These are phyloP conservation scores for Ericerus pela DNA, from an alignment of 1,140 invertebrate species.

Conservation along the genomic window DNA sequence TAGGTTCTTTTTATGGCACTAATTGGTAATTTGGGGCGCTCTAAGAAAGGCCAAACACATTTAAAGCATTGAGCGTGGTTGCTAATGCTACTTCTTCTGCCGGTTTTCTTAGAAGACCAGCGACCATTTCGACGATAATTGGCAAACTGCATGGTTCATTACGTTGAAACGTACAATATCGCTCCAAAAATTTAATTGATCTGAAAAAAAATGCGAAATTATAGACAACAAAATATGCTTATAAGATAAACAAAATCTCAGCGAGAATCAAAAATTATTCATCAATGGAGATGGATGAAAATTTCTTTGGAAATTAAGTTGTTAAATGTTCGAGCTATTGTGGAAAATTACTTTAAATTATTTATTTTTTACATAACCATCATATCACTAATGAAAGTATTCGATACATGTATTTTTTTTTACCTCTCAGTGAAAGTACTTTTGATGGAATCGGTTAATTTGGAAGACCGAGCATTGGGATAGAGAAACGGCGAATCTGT, in stretches of 20 bases:
- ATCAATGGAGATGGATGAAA: no score
- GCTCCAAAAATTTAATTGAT: constrained; percentile 45
- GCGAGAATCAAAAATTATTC: no score
- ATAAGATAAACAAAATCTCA: no score
- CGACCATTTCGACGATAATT: constrained; percentile 83
- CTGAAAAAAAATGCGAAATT: constrained; percentile 30
- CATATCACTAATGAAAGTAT: constrained; percentile 9
- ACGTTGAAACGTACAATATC: constrained; percentile 86
- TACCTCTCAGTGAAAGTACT: constrained; percentile 70
- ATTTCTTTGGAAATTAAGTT: no score
- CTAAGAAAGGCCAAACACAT: constrained; percentile 61
- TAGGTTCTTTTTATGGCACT: no score
- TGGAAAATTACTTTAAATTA: no score
- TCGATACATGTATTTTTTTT: constrained; percentile 19
- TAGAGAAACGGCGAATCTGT: constrained; percentile 94
- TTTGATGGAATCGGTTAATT: constrained; percentile 72
- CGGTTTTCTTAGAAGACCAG: constrained; percentile 69
- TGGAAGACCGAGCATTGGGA: constrained; percentile 83
- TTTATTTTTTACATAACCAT: no score
- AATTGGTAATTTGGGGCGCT: no score
- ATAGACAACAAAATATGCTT: no score
- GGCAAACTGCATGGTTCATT: constrained; percentile 91
- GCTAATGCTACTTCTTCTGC: constrained; percentile 82
- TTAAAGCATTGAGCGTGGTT: constrained; percentile 84
- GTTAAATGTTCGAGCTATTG: neutral